phyloP scores from a whole-genome alignment of 2,888 invertebrate species.

The Pterostichus madidus region DNA sequence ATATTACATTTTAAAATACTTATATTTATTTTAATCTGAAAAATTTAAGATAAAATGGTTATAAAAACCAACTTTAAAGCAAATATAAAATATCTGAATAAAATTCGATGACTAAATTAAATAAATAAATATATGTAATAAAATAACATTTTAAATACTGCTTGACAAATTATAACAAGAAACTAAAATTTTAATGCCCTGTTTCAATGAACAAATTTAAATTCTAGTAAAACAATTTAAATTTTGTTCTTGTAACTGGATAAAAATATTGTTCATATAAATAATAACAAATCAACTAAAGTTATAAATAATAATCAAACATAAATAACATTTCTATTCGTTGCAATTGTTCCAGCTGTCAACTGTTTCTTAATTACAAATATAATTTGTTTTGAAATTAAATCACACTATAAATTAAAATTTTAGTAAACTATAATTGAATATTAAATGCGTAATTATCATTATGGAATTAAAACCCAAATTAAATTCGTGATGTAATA shows the following conservation, averaged over 20 bases:
- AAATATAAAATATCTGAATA: constrained; percentile 24
- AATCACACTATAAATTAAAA: constrained; percentile 10
- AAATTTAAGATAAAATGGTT: constrained; percentile 6
- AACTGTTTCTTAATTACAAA: constrained; percentile 21
- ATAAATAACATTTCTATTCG: constrained; percentile 34
- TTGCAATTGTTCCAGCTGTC: constrained; percentile 29
- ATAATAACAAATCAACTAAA: constrained; percentile 47
- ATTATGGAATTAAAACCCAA: constrained; percentile 1
- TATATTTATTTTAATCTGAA: constrained; percentile 18
- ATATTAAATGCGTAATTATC: background rate
- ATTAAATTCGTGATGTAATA: constrained; percentile 9
- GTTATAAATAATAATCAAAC: constrained; percentile 35
- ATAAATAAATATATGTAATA: constrained; percentile 49
- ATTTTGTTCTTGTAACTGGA: constrained; percentile 13
- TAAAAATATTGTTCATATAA: constrained; percentile 39
- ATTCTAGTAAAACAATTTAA: background rate
- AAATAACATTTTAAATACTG: constrained; percentile 54
- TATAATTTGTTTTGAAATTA: background rate
- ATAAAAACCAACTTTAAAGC: background rate
- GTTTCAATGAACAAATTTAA: background rate
- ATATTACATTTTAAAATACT: constrained; percentile 46
- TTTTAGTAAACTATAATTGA: background rate
- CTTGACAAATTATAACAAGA: constrained; percentile 37
- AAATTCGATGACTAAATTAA: constrained; percentile 33
- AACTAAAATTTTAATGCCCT: constrained; percentile 21